Evolutionary conservation across 2,797 vertebrate species (phyloP).

Genomic region (Cottoperca gobio): DNA sequence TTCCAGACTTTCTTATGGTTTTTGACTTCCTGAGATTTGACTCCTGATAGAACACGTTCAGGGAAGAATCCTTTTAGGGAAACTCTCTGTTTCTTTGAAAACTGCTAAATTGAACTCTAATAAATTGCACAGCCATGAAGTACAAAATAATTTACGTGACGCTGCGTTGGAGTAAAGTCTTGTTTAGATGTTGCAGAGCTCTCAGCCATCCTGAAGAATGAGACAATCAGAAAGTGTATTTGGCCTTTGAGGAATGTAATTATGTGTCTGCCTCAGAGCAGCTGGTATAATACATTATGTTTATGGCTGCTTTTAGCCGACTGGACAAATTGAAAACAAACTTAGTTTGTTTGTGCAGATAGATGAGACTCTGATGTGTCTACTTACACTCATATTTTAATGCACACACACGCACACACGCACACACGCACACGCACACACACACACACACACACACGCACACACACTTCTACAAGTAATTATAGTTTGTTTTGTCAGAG

Average conservation of each 20-base stretch:
- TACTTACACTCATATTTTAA: not conserved
- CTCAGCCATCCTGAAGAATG: constrained; percentile 30
- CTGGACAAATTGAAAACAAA: constrained; percentile 16
- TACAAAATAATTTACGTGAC: constrained; percentile 22
- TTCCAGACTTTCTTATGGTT: not conserved
- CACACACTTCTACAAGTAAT: too few relatives aligned
- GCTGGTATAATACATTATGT: constrained; percentile 12
- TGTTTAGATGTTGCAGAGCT: constrained; percentile 33
- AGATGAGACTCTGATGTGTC: not conserved
- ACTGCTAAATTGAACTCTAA: constrained; percentile 1
- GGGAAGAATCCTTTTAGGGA: not conserved
- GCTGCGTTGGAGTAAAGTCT: constrained; percentile 14
- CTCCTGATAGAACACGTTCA: not conserved
- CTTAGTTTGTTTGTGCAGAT: not conserved
- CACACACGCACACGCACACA: too few relatives aligned
- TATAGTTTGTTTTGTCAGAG: not conserved
- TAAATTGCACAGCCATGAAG: not conserved
- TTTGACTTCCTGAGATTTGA: not conserved
- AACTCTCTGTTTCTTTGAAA: constrained; percentile 4
- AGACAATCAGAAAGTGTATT: constrained; percentile 33
- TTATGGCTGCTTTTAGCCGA: constrained; percentile 26
- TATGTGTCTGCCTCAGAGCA: constrained; percentile 34
- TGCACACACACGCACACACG: too few relatives aligned
- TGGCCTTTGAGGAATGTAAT: constrained; percentile 47
- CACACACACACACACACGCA: too few relatives aligned